These are phyloP conservation scores for Copsychus sechellarum DNA, from an alignment of 2,113 vertebrate genomes.

Conservation along the genomic window DNA sequence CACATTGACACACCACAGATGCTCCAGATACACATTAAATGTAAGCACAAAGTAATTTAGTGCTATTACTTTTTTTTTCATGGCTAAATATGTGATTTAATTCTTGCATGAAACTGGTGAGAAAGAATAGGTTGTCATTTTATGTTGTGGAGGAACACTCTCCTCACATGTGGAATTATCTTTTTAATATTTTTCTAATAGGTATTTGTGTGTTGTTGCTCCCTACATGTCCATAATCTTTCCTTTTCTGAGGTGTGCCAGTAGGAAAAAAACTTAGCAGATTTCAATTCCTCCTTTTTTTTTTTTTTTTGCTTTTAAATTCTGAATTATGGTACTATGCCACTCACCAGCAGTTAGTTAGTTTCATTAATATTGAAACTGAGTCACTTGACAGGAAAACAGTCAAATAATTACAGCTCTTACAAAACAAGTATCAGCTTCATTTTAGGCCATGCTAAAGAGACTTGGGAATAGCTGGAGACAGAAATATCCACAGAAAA, in stretches of 20 bases:
- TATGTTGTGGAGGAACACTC: background rate
- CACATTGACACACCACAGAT: background rate
- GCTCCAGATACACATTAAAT: background rate
- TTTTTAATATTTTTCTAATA: background rate
- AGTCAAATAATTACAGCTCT: background rate
- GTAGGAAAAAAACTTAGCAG: background rate
- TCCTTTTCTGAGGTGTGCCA: background rate
- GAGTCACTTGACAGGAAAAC: background rate
- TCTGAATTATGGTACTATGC: background rate
- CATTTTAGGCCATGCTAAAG: background rate
- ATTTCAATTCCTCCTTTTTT: background rate
- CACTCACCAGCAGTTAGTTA: background rate
- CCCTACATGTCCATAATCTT: background rate
- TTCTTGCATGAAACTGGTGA: background rate
- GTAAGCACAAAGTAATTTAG: background rate
- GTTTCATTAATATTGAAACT: slow-evolving; percentile 23
- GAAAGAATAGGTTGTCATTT: background rate
- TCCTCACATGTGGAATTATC: background rate
- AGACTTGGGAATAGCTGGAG: slow-evolving; percentile 2
- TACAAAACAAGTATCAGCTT: background rate
- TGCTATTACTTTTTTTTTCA: background rate
- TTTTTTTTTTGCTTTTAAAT: background rate
- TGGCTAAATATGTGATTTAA: background rate
- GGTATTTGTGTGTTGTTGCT: background rate
- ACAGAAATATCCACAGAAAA: background rate